Base-by-base conservation (phyloP, 2,888 invertebrate genomes). In the Graphium colonna region DNA sequence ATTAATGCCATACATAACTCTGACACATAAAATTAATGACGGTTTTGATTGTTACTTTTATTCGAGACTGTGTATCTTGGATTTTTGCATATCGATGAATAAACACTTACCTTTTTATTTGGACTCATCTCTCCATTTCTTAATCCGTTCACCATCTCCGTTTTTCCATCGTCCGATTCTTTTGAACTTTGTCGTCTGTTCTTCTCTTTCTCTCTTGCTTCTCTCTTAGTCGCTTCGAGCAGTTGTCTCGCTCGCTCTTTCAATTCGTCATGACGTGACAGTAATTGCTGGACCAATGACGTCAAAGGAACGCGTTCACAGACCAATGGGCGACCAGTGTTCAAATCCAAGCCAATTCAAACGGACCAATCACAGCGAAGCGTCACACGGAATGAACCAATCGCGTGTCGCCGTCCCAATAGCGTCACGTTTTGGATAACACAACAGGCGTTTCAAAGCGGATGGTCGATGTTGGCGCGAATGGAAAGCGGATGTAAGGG, bases 191-290 rank as follows among this genome's bases (percentile, higher is more conserved):
- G 83, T 28, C 74, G 59, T 62, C 69, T 75, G 39, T 62, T 74
- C 63, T 69, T 82, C 48, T 82, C 86, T 64, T 83, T 88, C 59
- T 88, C 90, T 52, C 88, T 84, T 67, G 92, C 92, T 64, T 95
- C 95, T 49, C 92, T 84, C 77, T 94, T 93, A 13, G 95, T 94
- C 65, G 95, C 95, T 71, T 96, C 96, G 64, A 97, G 90, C 77
- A 97, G 91, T 77, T 94, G 92, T 77, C 95, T 92, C 64, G 96
- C 96, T 83, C 95, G 89, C 89, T 96, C 95, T 78, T 95, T 93
- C 67, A 97, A 91, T 85, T 96, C 96, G 67, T 95, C 95, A 74
- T 96, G 95, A 52, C 96, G 92, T 64, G 94, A 94, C 71, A 94
- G 88, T 76, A 94, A 88, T 87, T 94, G 93, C 95, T 95, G 86